These are phyloP conservation scores for Zaprionus vittiger DNA, from an alignment of 1,140 invertebrate genomes.

Conservation along the genomic window DNA sequence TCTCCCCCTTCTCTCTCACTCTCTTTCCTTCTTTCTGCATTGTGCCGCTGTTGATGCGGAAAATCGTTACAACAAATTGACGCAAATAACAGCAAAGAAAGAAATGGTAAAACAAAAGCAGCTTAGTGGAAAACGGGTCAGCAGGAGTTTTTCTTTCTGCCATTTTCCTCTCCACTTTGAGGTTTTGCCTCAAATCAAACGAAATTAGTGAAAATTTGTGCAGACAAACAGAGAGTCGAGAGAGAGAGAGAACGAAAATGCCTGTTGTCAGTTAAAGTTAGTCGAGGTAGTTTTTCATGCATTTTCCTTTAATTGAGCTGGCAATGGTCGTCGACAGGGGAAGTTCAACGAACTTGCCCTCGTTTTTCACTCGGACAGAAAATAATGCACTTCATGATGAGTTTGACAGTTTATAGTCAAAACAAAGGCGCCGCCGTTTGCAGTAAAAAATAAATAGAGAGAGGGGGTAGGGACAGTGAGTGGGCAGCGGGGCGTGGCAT, in stretches of 20 bases:
- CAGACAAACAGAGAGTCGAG: slow-evolving; percentile 24
- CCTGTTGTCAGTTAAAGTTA: slow-evolving; percentile 38
- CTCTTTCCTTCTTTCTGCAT: neutral
- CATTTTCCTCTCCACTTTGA: slow-evolving; percentile 38
- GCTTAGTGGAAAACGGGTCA: slow-evolving; percentile 74
- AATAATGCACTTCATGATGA: slow-evolving; percentile 59
- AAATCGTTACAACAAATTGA: slow-evolving; percentile 80
- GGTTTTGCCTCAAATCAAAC: slow-evolving; percentile 54
- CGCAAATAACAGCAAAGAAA: slow-evolving; percentile 51
- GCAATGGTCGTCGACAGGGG: neutral
- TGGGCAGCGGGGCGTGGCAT: slow-evolving; percentile 31
- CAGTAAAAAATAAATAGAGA: slow-evolving; percentile 43
- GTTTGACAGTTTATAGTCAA: slow-evolving; percentile 60
- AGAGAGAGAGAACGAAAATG: slow-evolving; percentile 16
- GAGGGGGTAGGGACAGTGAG: slow-evolving; percentile 17
- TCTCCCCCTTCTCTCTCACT: neutral
- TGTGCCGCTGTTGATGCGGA: slow-evolving; percentile 61
- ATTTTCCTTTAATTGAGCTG: slow-evolving; percentile 3
- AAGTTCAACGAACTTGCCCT: slow-evolving; percentile 41
- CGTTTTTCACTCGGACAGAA: slow-evolving; percentile 11
- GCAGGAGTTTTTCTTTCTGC: slow-evolving; percentile 56
- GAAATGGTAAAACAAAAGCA: slow-evolving; percentile 43
- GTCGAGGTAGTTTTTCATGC: slow-evolving; percentile 7
- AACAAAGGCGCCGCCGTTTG: slow-evolving; percentile 72
- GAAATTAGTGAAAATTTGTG: slow-evolving; percentile 63